Percentiles rank a stretch among this genome's conserved stretches.
Evolutionary conservation across 1,140 invertebrate species (phyloP).

Genomic region (Euschistus heros): DNA sequence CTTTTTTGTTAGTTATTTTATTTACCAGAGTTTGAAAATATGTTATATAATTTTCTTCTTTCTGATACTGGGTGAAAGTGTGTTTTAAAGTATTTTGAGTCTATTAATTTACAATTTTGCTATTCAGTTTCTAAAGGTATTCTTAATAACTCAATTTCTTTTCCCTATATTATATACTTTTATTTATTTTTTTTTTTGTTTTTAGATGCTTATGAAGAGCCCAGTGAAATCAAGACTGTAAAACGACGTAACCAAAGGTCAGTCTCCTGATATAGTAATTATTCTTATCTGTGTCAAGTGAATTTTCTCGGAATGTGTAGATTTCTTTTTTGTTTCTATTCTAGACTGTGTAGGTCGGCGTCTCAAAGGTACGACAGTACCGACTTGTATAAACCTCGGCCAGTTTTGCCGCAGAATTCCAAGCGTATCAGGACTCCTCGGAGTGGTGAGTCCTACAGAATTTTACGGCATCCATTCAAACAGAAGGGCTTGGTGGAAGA

Average conservation of each 20-base stretch:
- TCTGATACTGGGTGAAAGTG: no score
- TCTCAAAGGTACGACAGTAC: conserved; percentile 6
- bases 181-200: no score
- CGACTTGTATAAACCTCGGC: conserved; percentile 4
- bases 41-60: no score
- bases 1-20: no score
- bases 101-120: no score
- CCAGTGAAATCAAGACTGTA: not conserved
- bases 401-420: conserved; percentile 5
- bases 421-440: not conserved
- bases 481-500: not conserved
- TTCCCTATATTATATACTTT: no score
- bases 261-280: not conserved
- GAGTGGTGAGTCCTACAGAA: not conserved
- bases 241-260: not conserved
- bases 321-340: conserved; percentile 6
- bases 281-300: not conserved
- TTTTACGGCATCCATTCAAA: not conserved
- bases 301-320: not conserved
- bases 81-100: no score
- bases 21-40: no score
- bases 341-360: conserved; percentile 1
- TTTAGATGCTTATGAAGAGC: not conserved
- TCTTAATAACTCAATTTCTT: no score
- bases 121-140: no score